These are phyloP conservation scores for Dermatemys mawii DNA, from an alignment of 2,113 vertebrate species.

Conservation along the genomic window DNA sequence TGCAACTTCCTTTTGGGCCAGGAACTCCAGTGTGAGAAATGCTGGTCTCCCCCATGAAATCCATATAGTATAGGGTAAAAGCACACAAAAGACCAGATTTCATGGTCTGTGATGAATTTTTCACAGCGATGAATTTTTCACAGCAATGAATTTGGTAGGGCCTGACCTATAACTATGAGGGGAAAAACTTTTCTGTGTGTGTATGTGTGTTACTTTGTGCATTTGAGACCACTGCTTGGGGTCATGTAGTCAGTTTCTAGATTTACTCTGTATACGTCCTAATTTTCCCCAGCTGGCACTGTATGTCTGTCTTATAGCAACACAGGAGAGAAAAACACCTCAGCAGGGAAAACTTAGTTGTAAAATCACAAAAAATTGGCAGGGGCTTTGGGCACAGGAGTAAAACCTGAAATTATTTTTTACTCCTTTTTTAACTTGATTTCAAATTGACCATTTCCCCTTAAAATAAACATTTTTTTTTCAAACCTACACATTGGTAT, in stretches of 20 bases:
- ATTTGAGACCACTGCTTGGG: background rate
- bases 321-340: background rate
- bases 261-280: background rate
- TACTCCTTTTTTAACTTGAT: background rate
- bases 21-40: too few species aligned
- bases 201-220: background rate
- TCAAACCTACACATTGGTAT: background rate
- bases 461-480: background rate
- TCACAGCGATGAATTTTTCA: too few species aligned
- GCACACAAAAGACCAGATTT: too few species aligned
- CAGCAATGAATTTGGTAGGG: too few species aligned
- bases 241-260: background rate
- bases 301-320: background rate
- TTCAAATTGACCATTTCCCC: background rate
- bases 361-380: background rate
- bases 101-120: too few species aligned
- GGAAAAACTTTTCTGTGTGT: background rate
- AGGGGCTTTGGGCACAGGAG: background rate
- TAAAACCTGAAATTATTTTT: background rate
- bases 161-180: background rate
- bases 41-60: too few species aligned
- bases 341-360: background rate
- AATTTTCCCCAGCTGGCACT: background rate
- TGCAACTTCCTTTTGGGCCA: too few species aligned
- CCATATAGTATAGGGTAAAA: too few species aligned